These are phyloP conservation scores for Apocheima hispidaria DNA, from an alignment of 2,888 invertebrate species.

Conservation along the genomic window DNA sequence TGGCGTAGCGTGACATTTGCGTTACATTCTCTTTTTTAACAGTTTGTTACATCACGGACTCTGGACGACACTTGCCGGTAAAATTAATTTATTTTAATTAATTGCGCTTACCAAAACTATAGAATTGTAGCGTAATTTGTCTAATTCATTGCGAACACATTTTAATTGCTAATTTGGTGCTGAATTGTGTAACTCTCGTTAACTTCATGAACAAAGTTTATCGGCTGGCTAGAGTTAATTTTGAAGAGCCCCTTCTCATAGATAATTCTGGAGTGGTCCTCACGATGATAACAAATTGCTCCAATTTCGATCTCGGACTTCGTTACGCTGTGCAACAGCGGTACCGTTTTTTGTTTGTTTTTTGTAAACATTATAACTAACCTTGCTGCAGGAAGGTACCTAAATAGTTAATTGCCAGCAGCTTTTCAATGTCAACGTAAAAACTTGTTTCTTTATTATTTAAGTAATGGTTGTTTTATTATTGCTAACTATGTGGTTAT, in stretches of 20 bases:
- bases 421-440: slow-evolving; percentile 10
- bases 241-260: slow-evolving; percentile 1
- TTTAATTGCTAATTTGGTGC: slow-evolving; percentile 11
- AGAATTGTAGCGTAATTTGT: neutral
- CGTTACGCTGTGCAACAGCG: neutral
- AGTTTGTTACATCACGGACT: slow-evolving; percentile 11
- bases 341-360: neutral
- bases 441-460: slow-evolving; percentile 19
- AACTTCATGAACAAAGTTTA: slow-evolving; percentile 4
- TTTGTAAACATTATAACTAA: neutral
- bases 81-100: slow-evolving; percentile 5
- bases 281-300: slow-evolving; percentile 4
- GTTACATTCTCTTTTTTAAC: neutral
- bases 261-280: slow-evolving; percentile 11
- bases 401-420: slow-evolving; percentile 9
- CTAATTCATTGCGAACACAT: neutral
- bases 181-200: neutral
- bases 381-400: neutral
- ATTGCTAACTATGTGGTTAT: slow-evolving; percentile 5
- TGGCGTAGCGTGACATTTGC: no score
- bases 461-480: neutral
- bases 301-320: neutral
- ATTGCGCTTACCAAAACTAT: neutral
- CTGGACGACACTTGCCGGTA: slow-evolving; percentile 2
- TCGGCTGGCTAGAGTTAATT: neutral